Conservation (phyloP, 2,797 vertebrate species). For the Halcyon smyrnensis region DNA sequence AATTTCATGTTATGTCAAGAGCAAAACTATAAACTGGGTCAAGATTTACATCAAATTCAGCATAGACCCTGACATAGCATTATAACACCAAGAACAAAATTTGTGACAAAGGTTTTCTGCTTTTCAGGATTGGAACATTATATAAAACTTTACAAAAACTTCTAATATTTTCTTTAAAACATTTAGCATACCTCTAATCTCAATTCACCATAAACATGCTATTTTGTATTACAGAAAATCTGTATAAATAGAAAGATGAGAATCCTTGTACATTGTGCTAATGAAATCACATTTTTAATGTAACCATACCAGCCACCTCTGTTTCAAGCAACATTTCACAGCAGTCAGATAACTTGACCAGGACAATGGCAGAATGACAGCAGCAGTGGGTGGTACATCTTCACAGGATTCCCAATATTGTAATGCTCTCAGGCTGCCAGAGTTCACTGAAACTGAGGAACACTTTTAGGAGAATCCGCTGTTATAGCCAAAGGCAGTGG, state of each 20-base stretch:
- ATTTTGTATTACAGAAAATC: not conserved
- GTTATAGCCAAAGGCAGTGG: not conserved
- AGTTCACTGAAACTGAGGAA: not conserved
- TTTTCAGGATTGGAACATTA: not conserved
- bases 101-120: not conserved
- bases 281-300: not conserved
- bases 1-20: conserved; percentile 10
- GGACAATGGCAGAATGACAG: not conserved
- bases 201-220: not conserved
- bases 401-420: not conserved
- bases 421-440: not conserved
- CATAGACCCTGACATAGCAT: not conserved
- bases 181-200: not conserved
- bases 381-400: not conserved
- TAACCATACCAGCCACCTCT: not conserved
- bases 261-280: not conserved
- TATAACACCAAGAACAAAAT: not conserved
- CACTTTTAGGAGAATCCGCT: not conserved
- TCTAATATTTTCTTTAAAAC: not conserved
- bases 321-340: not conserved
- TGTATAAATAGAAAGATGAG: not conserved
- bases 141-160: not conserved
- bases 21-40: conserved; percentile 14
- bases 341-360: not conserved
- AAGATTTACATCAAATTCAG: conserved; percentile 36